These are phyloP conservation scores for Gallinago jamesoni DNA, from an alignment of 2,113 vertebrate genomes.

Conservation along the genomic window DNA sequence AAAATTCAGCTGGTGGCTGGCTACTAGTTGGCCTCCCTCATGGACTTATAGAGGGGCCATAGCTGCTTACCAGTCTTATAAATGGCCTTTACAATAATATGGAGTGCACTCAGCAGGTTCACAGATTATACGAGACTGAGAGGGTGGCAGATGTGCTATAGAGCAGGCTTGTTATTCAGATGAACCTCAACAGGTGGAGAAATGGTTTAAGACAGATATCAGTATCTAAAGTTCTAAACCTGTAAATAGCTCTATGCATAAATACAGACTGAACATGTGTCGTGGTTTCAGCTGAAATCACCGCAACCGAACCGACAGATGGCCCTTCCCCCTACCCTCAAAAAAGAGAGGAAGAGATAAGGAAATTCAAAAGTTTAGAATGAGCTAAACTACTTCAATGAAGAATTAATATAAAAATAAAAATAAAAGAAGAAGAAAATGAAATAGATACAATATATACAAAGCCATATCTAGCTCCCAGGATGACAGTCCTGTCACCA, in stretches of 20 bases:
- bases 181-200: not conserved
- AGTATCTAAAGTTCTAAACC: not conserved
- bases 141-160: not conserved
- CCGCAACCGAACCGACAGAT: too few relatives aligned
- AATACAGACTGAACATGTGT: not conserved
- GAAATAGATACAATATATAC: too few relatives aligned
- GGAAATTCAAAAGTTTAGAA: too few relatives aligned
- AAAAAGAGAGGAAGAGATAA: too few relatives aligned
- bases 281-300: too few relatives aligned
- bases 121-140: not conserved
- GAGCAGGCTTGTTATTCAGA: not conserved
- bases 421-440: too few relatives aligned
- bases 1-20: not conserved
- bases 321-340: too few relatives aligned
- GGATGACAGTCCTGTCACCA: too few relatives aligned
- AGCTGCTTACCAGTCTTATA: not conserved
- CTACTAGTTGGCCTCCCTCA: not conserved
- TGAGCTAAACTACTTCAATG: too few relatives aligned
- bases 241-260: not conserved
- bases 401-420: too few relatives aligned
- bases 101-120: not conserved
- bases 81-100: not conserved
- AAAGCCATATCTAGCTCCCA: too few relatives aligned
- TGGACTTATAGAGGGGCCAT: rapidly evolving
- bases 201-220: not conserved